Base-by-base conservation (phyloP, 2,888 invertebrate species). In the Ectropis crepuscularia region DNA sequence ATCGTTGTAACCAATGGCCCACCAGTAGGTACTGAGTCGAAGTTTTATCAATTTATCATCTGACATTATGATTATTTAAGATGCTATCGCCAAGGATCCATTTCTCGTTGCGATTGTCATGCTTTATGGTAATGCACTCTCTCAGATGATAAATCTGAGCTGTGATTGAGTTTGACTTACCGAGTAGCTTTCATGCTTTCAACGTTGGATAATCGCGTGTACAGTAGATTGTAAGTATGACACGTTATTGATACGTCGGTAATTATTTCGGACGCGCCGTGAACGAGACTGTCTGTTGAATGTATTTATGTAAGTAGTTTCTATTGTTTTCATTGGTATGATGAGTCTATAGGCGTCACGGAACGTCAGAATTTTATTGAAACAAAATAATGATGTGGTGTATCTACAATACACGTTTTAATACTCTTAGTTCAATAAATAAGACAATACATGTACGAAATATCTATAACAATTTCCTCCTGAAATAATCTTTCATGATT, bases 61-160 rank as follows among this genome's bases (percentile, higher is more conserved):
- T 71, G 70, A 68, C 66, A 67, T 51, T 67, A 69, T 71, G 64
- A 75, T 77, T 75, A 72, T 76, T 74, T 72, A 75, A 78, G 77
- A 83, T 80, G 70, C 61, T 80, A 80, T 83, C 82, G 73, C 61
- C 71, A 72, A 79, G 78, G 77, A 83, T 81, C 74, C 74, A 77
- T 82, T 79, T 81, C 80, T 76, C 63, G 60, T 65, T 53, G 54
- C 50, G 71, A 75, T 75, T 76, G 77, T 67, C 62, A 69, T 61
- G 59, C 57, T 68, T 66, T 75, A 72, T 67, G 70, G 61, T 70
- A 70, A 65, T 63, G 69, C 65, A 62, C 70, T 60, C 71, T 73
- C 69, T 63, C 63, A 61, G 68, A 68, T 76, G 75, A 79, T 78
- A 75, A 77, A 80, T 77, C 69, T 66, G 63, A 47, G 53, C 46